Percentiles rank a stretch among this genome's conserved stretches.
phyloP scores from a whole-genome alignment of 1,140 invertebrate genomes.

The Bactericera cockerelli region DNA sequence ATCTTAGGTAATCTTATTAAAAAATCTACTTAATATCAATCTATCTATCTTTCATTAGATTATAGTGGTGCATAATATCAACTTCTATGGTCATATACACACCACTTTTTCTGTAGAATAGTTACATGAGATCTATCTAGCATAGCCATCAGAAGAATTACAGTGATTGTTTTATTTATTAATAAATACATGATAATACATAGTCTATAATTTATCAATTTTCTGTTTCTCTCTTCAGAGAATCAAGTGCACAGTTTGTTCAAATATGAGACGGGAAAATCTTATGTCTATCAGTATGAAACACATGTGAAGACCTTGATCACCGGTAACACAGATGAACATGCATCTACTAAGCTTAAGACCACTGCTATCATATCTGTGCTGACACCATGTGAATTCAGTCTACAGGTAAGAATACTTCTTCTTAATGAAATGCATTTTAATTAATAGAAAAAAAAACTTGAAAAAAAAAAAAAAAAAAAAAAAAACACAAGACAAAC shows the following conservation, averaged over 20 bases:
- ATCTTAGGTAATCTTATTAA: too few relatives aligned
- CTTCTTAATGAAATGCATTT: neutral
- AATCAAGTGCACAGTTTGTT: neutral
- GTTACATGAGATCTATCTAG: neutral
- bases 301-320: neutral
- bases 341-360: neutral
- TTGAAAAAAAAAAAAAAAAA: too few relatives aligned
- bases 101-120: too few relatives aligned
- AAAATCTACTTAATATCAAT: too few relatives aligned
- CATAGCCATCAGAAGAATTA: neutral
- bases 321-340: neutral
- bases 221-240: neutral
- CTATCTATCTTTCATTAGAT: too few relatives aligned
- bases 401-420: constrained; percentile 1
- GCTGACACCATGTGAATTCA: constrained; percentile 1
- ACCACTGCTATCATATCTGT: neutral
- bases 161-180: neutral
- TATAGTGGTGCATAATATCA: too few relatives aligned
- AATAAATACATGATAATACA: neutral
- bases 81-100: too few relatives aligned
- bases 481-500: too few relatives aligned
- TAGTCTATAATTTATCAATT: neutral
- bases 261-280: neutral
- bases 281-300: neutral
- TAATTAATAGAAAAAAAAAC: too few relatives aligned